Conservation (phyloP, 2,113 vertebrate genomes). For the Cnemophilus loriae region DNA sequence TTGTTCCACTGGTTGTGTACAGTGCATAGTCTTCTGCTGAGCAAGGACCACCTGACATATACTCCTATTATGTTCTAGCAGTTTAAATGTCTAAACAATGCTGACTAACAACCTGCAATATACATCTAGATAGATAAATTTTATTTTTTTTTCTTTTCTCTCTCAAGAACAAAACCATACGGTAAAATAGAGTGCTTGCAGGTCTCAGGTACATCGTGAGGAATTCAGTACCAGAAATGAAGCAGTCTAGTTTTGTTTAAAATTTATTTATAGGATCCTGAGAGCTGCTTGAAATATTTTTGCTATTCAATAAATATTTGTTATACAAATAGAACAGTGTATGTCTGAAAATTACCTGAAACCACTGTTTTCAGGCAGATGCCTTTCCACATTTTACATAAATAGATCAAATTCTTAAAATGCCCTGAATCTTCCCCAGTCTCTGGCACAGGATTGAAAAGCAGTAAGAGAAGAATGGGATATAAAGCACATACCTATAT, state of each 20-base stretch:
- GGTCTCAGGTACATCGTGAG: neutral
- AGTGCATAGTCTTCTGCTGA: neutral
- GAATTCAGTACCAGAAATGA: neutral
- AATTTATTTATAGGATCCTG: neutral
- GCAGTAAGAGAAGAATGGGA: neutral
- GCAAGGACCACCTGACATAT: neutral
- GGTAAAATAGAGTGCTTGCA: accelerated
- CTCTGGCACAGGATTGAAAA: neutral
- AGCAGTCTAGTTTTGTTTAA: neutral
- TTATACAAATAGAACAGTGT: neutral
- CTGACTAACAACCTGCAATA: neutral
- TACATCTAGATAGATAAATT: neutral
- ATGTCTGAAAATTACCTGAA: neutral
- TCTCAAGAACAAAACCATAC: neutral
- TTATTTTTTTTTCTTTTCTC: neutral
- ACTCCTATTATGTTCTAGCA: neutral
- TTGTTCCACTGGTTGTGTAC: neutral
- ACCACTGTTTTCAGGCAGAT: neutral
- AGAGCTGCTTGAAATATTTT: neutral
- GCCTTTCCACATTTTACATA: neutral
- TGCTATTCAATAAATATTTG: neutral
- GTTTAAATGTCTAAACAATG: neutral
- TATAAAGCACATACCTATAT: neutral
- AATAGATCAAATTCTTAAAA: neutral
- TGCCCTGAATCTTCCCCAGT: accelerated